Base-by-base conservation (phyloP, 2,113 vertebrate genomes). In the Tachuris rubrigastra region DNA sequence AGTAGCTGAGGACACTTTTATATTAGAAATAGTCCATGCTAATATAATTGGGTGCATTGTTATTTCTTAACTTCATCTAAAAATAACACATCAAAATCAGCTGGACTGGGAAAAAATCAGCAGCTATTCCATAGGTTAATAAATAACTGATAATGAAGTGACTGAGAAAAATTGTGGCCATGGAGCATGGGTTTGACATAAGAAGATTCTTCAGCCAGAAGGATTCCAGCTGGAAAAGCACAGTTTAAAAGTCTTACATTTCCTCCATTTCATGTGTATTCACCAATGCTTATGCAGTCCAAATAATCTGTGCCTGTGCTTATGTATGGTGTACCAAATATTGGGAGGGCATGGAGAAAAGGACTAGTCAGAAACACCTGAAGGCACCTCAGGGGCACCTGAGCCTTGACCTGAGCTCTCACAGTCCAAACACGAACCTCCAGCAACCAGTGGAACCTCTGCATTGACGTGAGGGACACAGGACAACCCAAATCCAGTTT, bases 311-410 rank as follows among this genome's bases (percentile, higher is more conserved):
- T 68, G 66, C 33, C 66, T 53, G n/a, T 25, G 6, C 37, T 47
- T 9, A 20, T 0, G 3, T 0, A 3, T 0, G 30, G 66, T 1
- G 1, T 73, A 58, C 42, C 71, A 55, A 37, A 66, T 5, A 47
- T 28, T 58, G 41, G 71, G 50, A 23, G 62, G 4, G 37, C 9
- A 2, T 0, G 13, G 67, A 55, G 30, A 52, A 85, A 41, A 49
- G 49, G 58, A 52, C 25, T 14, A 28, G 50, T 6, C 50, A 52
- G 50, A 14, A 52, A 52, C 50, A 52, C 25, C 50, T 52, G 56
- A 44, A 68, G 62, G 66, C 25, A 37, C 13, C n/a, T 49, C 8
- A 78, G 71, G 58, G 49, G n/a, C n/a, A 50, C 60, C 93, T 33
- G 55, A 86, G 35, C 65, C 28, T 74, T 17, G 73, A 35, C 35